Evolutionary conservation across 2,797 vertebrate genomes (phyloP).

Genomic region (Brachyalestes nurse): DNA sequence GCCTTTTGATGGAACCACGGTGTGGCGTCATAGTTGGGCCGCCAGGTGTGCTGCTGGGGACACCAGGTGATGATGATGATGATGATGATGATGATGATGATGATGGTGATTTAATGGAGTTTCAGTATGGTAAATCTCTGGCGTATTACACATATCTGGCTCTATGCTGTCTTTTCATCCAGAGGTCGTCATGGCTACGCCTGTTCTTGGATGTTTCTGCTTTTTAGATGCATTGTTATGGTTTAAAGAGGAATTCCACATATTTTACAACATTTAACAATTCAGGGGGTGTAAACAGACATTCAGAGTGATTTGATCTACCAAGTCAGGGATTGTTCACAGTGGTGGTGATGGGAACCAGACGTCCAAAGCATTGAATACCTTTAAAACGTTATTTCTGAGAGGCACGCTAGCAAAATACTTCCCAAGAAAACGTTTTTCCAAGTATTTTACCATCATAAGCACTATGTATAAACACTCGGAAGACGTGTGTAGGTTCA

Average conservation of each 20-base stretch:
- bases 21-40: background rate
- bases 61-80: background rate
- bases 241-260: constrained; percentile 11
- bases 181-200: background rate
- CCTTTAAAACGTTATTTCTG: no score
- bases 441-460: background rate
- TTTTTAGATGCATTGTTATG: background rate
- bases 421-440: no score
- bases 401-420: no score
- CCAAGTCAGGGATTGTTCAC: background rate
- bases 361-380: background rate
- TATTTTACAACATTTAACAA: background rate
- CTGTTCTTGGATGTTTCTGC: constrained; percentile 23
- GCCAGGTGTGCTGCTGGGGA: background rate
- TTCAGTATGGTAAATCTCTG: background rate
- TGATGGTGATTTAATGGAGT: background rate
- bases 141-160: constrained; percentile 29
- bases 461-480: background rate
- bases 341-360: background rate
- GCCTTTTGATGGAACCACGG: background rate
- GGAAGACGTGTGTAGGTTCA: background rate
- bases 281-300: background rate
- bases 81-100: background rate
- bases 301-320: background rate
- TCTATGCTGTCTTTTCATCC: background rate